Percentiles rank a stretch among this genome's conserved stretches.
Evolutionary conservation across 2,113 vertebrate species (phyloP).

Genomic region (Monopterus albus): DNA sequence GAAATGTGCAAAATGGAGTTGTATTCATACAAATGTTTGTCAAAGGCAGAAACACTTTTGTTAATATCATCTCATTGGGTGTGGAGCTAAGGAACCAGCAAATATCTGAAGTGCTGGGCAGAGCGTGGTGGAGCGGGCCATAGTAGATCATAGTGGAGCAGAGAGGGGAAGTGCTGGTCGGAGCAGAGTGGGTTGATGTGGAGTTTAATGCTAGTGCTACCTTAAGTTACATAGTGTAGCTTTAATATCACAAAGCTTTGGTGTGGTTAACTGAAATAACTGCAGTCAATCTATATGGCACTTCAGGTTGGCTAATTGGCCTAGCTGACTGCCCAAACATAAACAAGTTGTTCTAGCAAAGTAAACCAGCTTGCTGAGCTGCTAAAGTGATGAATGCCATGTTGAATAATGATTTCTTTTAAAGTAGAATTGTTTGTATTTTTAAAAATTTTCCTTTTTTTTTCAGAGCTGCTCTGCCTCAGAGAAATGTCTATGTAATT

Average conservation of each 20-base stretch:
- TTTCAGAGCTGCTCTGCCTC: not conserved
- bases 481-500: not conserved
- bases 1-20: not conserved
- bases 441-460: too few species aligned
- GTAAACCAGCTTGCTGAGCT: not conserved
- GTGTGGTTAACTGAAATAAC: not conserved
- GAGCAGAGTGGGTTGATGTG: too few species aligned
- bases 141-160: too few species aligned
- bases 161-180: too few species aligned
- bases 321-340: not conserved
- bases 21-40: not conserved
- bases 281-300: too few species aligned
- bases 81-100: not conserved
- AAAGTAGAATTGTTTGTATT: too few species aligned
- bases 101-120: not conserved
- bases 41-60: not conserved
- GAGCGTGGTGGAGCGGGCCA: too few species aligned
- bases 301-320: not conserved
- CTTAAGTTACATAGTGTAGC: too few species aligned
- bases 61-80: not conserved
- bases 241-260: too few species aligned
- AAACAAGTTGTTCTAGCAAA: not conserved
- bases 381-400: not conserved
- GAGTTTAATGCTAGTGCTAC: too few species aligned
- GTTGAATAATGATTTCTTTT: too few species aligned